Evolutionary conservation across 1,140 invertebrate species (phyloP), one percentile per base, ranked within the genome.

Genomic region (Solen grandis): DNA sequence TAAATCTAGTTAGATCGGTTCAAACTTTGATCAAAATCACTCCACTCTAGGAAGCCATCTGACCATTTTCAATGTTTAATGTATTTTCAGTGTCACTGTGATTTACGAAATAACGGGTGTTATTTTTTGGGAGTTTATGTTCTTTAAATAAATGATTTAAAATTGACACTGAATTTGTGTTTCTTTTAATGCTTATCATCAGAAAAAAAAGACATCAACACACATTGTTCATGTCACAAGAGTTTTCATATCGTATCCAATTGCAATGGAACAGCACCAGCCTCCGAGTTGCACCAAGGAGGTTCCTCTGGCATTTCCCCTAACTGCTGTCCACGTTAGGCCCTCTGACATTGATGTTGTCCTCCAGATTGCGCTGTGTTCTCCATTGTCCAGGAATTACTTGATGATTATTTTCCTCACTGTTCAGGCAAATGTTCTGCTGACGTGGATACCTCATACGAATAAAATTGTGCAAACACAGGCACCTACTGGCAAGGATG

Each of bases 401-500:
- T 36, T 78, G 22, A 38, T 78, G 62, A 57, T 78, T n/a, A 35
- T 69, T 52, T 22, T 57, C 65, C 35, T 78, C 75, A 54, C 33
- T 38, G 52, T 78, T 65, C n/a, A 78, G 22, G 27, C 19, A 13
- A 31, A n/a, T n/a, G 52, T 69, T 78, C 59, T 78, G 75, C 33
- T 38, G 50, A 35, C 62, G 14, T 29, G 75, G 75, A 33, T 79
- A 79, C 22, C 76, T 16, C 25, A 79, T 62, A 19, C 76, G 25
- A 38, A 83, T 83, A 2, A 83, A 29, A 29, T 83, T 79, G 31
- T 83, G 75, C 2, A 83, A 38, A 35, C 78, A 72, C 5, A 75
- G 27, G 72, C 74, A 79, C 14, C 84, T 91, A 62, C 87, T 85
- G 29, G 86, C 84, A 33, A 94, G 79, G 57, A 94, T 91, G 14